A percentile compares a stretch with the other conserved stretches of the same genome.
Evolutionary conservation across 2,113 vertebrate species (phyloP).

Genomic region (Apeltes quadracus): DNA sequence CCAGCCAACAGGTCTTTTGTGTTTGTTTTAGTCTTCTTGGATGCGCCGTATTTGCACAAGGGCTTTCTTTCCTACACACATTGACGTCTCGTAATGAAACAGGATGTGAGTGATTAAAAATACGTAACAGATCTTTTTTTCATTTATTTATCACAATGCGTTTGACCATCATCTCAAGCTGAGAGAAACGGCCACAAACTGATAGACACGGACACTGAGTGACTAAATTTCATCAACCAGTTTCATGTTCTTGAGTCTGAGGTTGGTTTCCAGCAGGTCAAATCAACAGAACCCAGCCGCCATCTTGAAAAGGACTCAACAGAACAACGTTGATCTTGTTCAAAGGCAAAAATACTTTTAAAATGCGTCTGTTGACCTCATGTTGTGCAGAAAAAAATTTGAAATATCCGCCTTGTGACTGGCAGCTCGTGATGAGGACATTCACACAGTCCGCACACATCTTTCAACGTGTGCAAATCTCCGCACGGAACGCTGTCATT

Average conservation of each 20-base stretch:
- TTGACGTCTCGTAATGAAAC: not conserved
- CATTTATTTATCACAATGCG: not conserved
- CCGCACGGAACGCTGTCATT: slow-evolving; percentile 8
- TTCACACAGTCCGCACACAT: slow-evolving; percentile 11
- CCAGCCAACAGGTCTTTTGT: not conserved
- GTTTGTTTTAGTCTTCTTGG: not conserved
- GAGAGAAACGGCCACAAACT: not conserved
- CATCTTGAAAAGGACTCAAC: slow-evolving; percentile 6
- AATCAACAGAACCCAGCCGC: not conserved
- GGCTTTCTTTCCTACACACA: not conserved
- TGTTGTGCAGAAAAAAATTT: not conserved
- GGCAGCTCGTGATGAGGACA: not conserved
- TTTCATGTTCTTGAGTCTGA: not conserved
- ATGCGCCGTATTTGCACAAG: slow-evolving; percentile 13
- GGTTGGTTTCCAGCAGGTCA: not conserved
- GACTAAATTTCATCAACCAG: not conserved
- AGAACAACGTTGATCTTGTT: slow-evolving; percentile 3
- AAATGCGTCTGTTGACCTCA: not conserved
- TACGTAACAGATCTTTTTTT: no score
- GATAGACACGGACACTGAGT: not conserved
- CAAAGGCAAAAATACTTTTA: not conserved
- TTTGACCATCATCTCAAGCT: not conserved
- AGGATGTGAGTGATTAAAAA: slow-evolving; percentile 2
- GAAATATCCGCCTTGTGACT: slow-evolving; percentile 3
- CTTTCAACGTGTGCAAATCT: slow-evolving; percentile 5